Evolutionary conservation across 2,113 vertebrate genomes (phyloP), one percentile per base, ranked within the genome.

Genomic region (Peromyscus maniculatus): DNA sequence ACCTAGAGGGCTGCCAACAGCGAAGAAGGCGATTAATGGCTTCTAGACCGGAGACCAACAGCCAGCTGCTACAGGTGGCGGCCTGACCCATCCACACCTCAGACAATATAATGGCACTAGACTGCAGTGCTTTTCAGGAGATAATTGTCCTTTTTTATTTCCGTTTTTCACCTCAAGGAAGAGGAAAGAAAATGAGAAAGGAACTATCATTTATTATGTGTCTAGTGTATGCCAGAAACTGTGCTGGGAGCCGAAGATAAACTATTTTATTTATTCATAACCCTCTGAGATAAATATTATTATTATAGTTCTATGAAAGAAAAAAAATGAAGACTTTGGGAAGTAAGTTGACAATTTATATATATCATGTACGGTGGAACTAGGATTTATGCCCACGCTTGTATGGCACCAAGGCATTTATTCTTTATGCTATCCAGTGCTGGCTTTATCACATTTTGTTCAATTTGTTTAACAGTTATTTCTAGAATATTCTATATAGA

Each of bases 271-370:
- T 89, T 96, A 93, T 90, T 97, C 24, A 89, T 90, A 84, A 64
- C 62, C 5, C 16, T 92, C 91, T 84, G 84, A 95, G 79, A 92
- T 84, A 97, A 95, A 96, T 94, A 86, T 91, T 95, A 84, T 91
- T 96, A 77, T 77, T 92, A 72, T 78, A 91, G 88, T 67, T 86
- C 80, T 89, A 95, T 92, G 28, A 78, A 83, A 59, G 72, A n/a
- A 87, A 94, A 75, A 90, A 93, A 78, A 88, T 66, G 57, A 46
- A 95, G 82, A 39, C 43, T 96, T 94, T 82, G 33, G 90, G 77
- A 97, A 87, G 62, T 80, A 92, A 89, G 28, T 91, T 95, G 96
- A 93, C 84, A 93, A 67, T 92, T 91, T 96, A 89, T 89, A 91
- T 72, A 19, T 93, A 72, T 91, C 62, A 46, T 77, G 52, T n/a